A percentile compares a stretch with the other conserved stretches of the same genome.
Evolutionary conservation across 2,797 vertebrate genomes (phyloP).

Genomic region (Sebastes nivosus): DNA sequence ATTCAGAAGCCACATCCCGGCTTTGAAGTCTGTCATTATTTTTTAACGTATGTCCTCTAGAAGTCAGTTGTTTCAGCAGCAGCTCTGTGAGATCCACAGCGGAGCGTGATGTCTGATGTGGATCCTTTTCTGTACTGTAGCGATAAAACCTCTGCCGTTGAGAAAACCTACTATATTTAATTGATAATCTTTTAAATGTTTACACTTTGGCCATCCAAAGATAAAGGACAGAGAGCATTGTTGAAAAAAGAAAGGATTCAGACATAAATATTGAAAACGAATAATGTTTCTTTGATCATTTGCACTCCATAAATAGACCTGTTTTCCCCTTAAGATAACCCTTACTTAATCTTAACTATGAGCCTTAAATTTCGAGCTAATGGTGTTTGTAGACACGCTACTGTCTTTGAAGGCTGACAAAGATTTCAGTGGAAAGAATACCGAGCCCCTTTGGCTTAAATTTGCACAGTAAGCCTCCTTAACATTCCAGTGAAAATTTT

Average conservation of each 20-base stretch:
- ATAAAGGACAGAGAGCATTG: conserved; percentile 13
- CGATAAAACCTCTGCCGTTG: neutral
- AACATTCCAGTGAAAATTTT: conserved; percentile 74
- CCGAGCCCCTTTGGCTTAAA: conserved; percentile 62
- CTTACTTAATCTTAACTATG: conserved; percentile 40
- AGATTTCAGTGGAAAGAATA: conserved; percentile 61
- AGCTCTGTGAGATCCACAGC: conserved; percentile 21
- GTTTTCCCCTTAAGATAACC: conserved; percentile 33
- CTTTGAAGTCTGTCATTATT: conserved; percentile 81
- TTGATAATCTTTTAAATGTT: conserved; percentile 43
- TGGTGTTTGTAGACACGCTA: conserved; percentile 50
- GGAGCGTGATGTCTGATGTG: conserved; percentile 11
- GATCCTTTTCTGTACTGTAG: conserved; percentile 16
- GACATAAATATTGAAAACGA: neutral
- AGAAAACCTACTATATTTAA: conserved; percentile 7
- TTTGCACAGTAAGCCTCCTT: conserved; percentile 77
- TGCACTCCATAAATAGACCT: conserved; percentile 26
- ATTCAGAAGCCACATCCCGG: conserved; percentile 75
- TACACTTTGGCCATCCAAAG: conserved; percentile 47
- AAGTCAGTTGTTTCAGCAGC: conserved; percentile 39
- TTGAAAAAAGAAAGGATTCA: conserved; percentile 3
- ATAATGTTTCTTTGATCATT: conserved; percentile 35
- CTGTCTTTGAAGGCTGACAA: conserved; percentile 66
- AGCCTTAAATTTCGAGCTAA: conserved; percentile 63
- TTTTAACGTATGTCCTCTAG: conserved; percentile 39